phyloP scores from a whole-genome alignment of 2,797 vertebrate species.

The Taenioides sp. region DNA sequence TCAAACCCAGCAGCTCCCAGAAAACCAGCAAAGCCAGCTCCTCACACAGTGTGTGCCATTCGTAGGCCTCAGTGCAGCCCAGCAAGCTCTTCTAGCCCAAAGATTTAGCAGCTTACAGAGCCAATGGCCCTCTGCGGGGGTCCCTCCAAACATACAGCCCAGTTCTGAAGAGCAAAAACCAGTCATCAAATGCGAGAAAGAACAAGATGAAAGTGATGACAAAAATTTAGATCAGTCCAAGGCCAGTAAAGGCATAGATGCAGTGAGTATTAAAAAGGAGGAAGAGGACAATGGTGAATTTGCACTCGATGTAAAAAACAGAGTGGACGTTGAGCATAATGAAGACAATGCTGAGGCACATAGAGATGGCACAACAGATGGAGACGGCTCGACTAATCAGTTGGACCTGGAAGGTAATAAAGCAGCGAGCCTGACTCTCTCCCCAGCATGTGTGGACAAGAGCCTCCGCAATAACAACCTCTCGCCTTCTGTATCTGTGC shows the following conservation, averaged over 20 bases:
- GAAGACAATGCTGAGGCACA: constrained; percentile 51
- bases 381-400: constrained; percentile 51
- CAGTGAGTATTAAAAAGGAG: constrained; percentile 38
- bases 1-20: constrained; percentile 74
- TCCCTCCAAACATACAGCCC: constrained; percentile 52
- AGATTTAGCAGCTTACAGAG: constrained; percentile 78
- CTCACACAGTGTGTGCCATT: constrained; percentile 81
- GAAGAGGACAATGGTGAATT: constrained; percentile 41
- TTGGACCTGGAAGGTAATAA: constrained; percentile 63
- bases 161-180: constrained; percentile 61
- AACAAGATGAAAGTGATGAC: constrained; percentile 42
- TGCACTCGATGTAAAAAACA: constrained; percentile 46
- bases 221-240: constrained; percentile 41
- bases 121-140: constrained; percentile 74
- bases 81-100: constrained; percentile 83
- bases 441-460: constrained; percentile 58
- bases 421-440: constrained; percentile 62
- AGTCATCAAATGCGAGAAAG: constrained; percentile 40
- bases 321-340: constrained; percentile 52
- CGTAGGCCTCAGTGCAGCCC: constrained; percentile 77
- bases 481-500: constrained; percentile 69
- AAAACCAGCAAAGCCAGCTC: constrained; percentile 75
- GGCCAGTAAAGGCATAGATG: constrained; percentile 23
- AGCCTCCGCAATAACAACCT: constrained; percentile 63
- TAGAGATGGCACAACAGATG: constrained; percentile 61